Conservation (phyloP, 2,888 invertebrate genomes). For the Drepana falcataria region DNA sequence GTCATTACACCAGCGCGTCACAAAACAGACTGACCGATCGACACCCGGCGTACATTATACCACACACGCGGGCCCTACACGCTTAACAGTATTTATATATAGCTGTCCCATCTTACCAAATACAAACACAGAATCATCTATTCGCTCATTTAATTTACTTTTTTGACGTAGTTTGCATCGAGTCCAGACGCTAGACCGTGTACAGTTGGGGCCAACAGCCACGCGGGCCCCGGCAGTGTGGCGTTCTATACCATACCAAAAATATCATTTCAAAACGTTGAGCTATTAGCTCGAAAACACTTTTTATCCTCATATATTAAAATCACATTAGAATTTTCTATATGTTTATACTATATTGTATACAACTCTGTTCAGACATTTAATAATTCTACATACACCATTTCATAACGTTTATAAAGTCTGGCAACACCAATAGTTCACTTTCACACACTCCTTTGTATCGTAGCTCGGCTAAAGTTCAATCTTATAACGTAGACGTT, state of each 20-base stretch:
- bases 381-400: background rate
- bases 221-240: background rate
- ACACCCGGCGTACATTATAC: conserved; percentile 48
- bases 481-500: background rate
- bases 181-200: conserved; percentile 2
- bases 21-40: conserved; percentile 1
- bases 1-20: background rate
- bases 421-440: background rate
- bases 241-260: conserved; percentile 1
- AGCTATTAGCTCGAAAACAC: background rate
- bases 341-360: background rate
- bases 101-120: conserved; percentile 69
- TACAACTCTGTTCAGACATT: background rate
- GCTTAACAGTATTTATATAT: conserved; percentile 53
- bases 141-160: conserved; percentile 39
- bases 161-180: conserved; percentile 32
- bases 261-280: background rate
- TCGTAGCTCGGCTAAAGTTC: background rate
- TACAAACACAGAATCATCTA: conserved; percentile 71
- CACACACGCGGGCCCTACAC: conserved; percentile 32
- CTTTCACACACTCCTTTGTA: background rate
- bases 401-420: background rate
- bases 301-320: background rate
- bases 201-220: conserved; percentile 3
- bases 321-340: background rate